These are phyloP conservation scores for zebrafish (Danio rerio) DNA, from an alignment of 2,113 vertebrate species.

Conservation along the genomic window GRCz12tu NC_133182.1:21988001-21988500, in stretches of 20 bases:
- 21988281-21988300: not conserved
- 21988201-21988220: not conserved
- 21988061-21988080: slow-evolving; percentile 25
- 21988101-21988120: not conserved
- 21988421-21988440: not conserved
- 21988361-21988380: not conserved
- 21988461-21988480: too few relatives aligned
- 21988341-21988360: not conserved
- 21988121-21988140: not conserved
- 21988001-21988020: slow-evolving; percentile 51
- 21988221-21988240: not conserved
- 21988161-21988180: not conserved
- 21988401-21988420: not conserved
- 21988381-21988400: not conserved
- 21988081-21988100: not conserved
- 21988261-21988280: not conserved
- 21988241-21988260: not conserved
- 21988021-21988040: slow-evolving; percentile 29
- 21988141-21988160: not conserved
- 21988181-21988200: not conserved
- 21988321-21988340: not conserved
- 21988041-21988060: slow-evolving; percentile 18
- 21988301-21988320: not conserved
- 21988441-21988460: too few relatives aligned
- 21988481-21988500: too few relatives aligned